These are phyloP conservation scores for Fopius arisanus DNA, from an alignment of 1,140 invertebrate species.

Conservation along the genomic window DNA sequence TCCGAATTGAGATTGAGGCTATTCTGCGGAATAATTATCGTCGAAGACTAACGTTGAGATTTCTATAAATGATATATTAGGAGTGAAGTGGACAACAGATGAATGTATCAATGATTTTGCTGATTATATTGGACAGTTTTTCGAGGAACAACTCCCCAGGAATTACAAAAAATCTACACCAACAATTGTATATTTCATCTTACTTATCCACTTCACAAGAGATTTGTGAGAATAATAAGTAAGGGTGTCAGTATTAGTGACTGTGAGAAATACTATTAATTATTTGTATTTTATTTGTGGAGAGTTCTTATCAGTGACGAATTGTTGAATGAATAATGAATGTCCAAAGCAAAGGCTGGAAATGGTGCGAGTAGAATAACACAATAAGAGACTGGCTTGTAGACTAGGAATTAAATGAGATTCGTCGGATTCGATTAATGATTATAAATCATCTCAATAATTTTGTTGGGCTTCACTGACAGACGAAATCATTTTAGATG, in stretches of 20 bases:
- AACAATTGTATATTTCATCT: too few relatives aligned
- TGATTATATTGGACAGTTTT: too few relatives aligned
- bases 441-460: neutral
- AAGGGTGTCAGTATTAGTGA: neutral
- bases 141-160: too few relatives aligned
- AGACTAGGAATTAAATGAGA: neutral
- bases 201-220: too few relatives aligned
- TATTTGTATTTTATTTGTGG: constrained; percentile 2
- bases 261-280: neutral
- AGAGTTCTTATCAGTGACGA: neutral
- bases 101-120: too few relatives aligned
- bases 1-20: neutral
- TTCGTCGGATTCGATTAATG: neutral
- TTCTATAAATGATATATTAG: too few relatives aligned
- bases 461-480: neutral
- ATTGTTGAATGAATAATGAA: too few relatives aligned
- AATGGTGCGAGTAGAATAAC: neutral
- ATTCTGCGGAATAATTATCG: too few relatives aligned
- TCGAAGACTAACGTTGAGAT: too few relatives aligned
- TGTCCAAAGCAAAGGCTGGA: neutral
- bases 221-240: neutral
- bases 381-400: constrained; percentile 1
- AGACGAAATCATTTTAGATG: too few relatives aligned
- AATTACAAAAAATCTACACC: too few relatives aligned
- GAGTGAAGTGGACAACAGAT: too few relatives aligned